These are phyloP conservation scores for Epinephelus malabaricus DNA, from an alignment of 2,797 vertebrate species.

Conservation along the genomic window DNA sequence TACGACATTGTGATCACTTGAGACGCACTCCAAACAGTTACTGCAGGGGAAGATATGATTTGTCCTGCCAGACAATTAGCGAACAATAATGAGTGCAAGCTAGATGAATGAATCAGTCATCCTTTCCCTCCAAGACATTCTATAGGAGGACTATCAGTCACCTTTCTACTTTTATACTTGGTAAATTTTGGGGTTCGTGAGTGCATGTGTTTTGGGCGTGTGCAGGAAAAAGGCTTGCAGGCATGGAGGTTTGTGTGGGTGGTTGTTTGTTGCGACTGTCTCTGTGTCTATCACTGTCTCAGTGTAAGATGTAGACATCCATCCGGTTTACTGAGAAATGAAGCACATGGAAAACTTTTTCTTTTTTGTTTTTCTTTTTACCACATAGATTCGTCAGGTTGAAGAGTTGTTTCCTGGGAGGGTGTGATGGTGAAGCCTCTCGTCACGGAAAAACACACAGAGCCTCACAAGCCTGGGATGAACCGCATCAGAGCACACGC, in stretches of 20 bases:
- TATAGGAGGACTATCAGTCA: conserved; percentile 44
- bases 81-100: conserved; percentile 39
- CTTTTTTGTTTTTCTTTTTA: conserved; percentile 2
- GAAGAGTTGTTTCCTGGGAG: conserved; percentile 48
- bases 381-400: conserved; percentile 41
- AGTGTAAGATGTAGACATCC: conserved; percentile 55
- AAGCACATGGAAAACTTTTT: conserved; percentile 21
- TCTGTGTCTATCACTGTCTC: conserved; percentile 54
- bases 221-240: conserved; percentile 41
- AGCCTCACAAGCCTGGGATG: conserved; percentile 9
- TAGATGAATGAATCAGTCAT: conserved; percentile 38
- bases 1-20: conserved; percentile 50
- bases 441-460: conserved; percentile 17
- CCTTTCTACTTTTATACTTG: conserved; percentile 17
- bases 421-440: conserved; percentile 33
- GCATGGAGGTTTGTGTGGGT: conserved; percentile 63
- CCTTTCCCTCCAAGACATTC: conserved; percentile 18
- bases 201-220: conserved; percentile 33
- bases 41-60: conserved; percentile 40
- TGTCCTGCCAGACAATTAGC: conserved; percentile 66
- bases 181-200: conserved; percentile 18
- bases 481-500: not conserved
- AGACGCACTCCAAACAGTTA: conserved; percentile 50
- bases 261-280: conserved; percentile 63
- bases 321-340: conserved; percentile 38